phyloP scores from a whole-genome alignment of 2,888 invertebrate species.

The Eristalis tenax region DNA sequence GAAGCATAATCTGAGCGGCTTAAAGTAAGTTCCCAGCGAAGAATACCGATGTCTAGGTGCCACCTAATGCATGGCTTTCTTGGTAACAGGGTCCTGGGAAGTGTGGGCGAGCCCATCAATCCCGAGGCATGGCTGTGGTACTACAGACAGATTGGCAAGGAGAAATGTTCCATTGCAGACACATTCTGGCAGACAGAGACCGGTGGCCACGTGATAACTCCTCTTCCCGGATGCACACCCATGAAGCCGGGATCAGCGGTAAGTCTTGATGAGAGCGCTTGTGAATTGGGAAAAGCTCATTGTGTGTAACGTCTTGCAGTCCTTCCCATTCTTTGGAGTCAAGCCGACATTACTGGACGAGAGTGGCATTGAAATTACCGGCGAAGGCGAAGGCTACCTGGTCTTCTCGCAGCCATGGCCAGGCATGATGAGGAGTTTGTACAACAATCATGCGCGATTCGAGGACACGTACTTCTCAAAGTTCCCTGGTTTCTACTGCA shows the following conservation, averaged over 20 bases:
- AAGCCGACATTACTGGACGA: slow-evolving; percentile 93
- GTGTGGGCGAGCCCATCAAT: slow-evolving; percentile 99
- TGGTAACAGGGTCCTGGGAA: slow-evolving; percentile 90
- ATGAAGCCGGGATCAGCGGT: slow-evolving; percentile 99
- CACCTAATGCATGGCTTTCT: slow-evolving; percentile 3
- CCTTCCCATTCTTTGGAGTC: slow-evolving; percentile 98
- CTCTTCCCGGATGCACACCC: slow-evolving; percentile 96
- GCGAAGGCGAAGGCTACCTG: slow-evolving; percentile 96
- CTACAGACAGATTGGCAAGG: slow-evolving; percentile 90
- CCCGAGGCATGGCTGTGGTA: slow-evolving; percentile 99
- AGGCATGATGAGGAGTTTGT: slow-evolving; percentile 97
- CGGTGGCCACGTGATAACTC: slow-evolving; percentile 97
- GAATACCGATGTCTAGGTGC: not conserved
- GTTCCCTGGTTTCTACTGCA: slow-evolving; percentile 98
- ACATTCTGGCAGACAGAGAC: slow-evolving; percentile 99
- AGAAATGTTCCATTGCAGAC: slow-evolving; percentile 95
- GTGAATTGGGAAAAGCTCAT: not conserved
- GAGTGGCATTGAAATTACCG: slow-evolving; percentile 91
- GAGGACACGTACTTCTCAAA: slow-evolving; percentile 96
- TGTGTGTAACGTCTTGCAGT: slow-evolving; percentile 82
- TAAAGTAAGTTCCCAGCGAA: slow-evolving; percentile 76
- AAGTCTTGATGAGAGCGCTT: slow-evolving; percentile 79
- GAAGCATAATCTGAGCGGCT: slow-evolving; percentile 83
- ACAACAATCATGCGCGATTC: slow-evolving; percentile 93
- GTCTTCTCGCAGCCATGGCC: slow-evolving; percentile 99